Base-by-base conservation (phyloP, 2,113 vertebrate genomes). In the Anthoscopus minutus region DNA sequence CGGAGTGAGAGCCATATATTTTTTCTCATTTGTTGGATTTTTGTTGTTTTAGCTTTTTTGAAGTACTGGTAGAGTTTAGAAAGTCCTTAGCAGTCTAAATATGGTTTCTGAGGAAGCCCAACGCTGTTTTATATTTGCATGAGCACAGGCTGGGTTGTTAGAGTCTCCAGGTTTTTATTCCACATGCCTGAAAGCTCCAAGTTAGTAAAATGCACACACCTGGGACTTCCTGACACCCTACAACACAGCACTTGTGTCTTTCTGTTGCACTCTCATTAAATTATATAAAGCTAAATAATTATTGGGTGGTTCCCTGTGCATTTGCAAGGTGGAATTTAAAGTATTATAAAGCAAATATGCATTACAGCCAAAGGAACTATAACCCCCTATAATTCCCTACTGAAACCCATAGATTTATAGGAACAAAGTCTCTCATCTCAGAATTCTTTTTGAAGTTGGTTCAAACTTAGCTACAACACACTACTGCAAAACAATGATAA, bases 111-210 rank as follows among this genome's bases (percentile, higher is more conserved):
- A 47, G 40, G 58, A 64, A 73, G 54, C 7, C 9, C 6, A 53
- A 15, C 7, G 14, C 3, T 37, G 9, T 31, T 72, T 54, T 33
- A 8, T 35, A 20, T 10, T 71, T 71, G 13, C 22, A 71, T 3
- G 0, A 0, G 0, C 19, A 9, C 38, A 54, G 40, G 9, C 15
- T 56, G 38, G 16, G 8, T 54, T 14, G 18, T 47, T 73, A 28
- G 6, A 54, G 17, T 18, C 42, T 51, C 37, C 25, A 66, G 7
- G 15, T 24, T 62, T 89, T 62, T 56, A 30, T 19, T 61, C 31
- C 6, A 8, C 2, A 0, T 50, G 6, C 15, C 44, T 11, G 12
- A 42, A 88, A 25, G 13, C 11, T 44, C 18, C 33, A 81, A 24
- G 4, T 67, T 44, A 51, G 37, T 20, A 22, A 77, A 58, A 67